A percentile compares a stretch with the other conserved stretches of the same genome.
These are phyloP conservation scores for Apolygus lucorum DNA, from an alignment of 1,140 invertebrate species.

Conservation along the genomic window DNA sequence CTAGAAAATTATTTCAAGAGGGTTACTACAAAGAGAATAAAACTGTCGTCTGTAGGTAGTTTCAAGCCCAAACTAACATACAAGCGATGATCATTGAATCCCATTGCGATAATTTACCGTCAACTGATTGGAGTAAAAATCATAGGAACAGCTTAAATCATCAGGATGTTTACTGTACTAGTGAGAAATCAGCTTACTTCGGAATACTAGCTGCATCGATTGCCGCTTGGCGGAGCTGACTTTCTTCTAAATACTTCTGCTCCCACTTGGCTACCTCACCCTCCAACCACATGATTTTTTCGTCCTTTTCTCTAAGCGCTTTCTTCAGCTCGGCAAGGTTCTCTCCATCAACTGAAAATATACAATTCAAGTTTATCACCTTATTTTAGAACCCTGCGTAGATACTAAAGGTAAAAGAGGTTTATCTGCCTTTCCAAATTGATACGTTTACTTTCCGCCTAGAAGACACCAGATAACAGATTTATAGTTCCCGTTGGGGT, in stretches of 20 bases:
- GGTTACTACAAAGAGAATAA: constrained; percentile 15
- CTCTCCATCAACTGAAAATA: constrained; percentile 39
- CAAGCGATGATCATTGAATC: not conserved
- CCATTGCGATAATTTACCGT: too few species aligned
- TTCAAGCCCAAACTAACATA: not conserved
- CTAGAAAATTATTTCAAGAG: constrained; percentile 43
- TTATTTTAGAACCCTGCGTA: too few species aligned
- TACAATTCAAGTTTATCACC: too few species aligned
- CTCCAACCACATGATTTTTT: constrained; percentile 70
- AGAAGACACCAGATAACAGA: too few species aligned
- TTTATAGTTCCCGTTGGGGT: too few species aligned
- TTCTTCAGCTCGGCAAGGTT: constrained; percentile 56
- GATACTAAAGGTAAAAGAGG: too few species aligned
- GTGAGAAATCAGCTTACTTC: constrained; percentile 49
- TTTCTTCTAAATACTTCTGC: constrained; percentile 78
- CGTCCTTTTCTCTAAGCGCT: constrained; percentile 61
- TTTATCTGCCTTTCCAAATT: too few species aligned
- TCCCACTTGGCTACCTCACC: constrained; percentile 80
- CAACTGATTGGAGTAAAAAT: too few species aligned
- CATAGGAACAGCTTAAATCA: too few species aligned
- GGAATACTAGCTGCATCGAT: constrained; percentile 76
- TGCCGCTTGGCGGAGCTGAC: constrained; percentile 69
- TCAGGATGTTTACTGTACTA: too few species aligned
- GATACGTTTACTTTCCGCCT: too few species aligned
- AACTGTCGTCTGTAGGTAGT: not conserved